Conservation (phyloP, 1,140 invertebrate genomes). For the Drosophila sturtevanti region DNA sequence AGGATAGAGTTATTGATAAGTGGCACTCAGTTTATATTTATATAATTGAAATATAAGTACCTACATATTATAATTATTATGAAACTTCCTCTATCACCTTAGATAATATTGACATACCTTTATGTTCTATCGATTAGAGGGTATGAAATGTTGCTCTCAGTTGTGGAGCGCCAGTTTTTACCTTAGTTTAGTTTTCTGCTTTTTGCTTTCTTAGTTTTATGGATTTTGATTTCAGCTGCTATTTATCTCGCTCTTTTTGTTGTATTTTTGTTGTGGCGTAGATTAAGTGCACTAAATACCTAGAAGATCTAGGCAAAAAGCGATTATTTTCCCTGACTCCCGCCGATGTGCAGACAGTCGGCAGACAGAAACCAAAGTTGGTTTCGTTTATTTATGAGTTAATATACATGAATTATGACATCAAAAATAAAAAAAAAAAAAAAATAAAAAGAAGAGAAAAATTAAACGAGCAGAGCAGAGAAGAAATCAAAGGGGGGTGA, state of each 20-base stretch:
- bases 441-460: slow-evolving; percentile 55
- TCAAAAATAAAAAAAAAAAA: slow-evolving; percentile 73
- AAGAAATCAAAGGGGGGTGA: slow-evolving; percentile 1
- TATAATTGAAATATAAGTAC: too few species aligned
- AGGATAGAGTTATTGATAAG: too few species aligned
- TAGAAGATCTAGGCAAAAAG: slow-evolving; percentile 55
- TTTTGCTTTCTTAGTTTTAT: slow-evolving; percentile 66
- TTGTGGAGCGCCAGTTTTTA: slow-evolving; percentile 55
- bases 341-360: slow-evolving; percentile 51
- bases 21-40: too few species aligned
- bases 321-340: slow-evolving; percentile 54
- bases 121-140: not conserved
- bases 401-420: slow-evolving; percentile 83
- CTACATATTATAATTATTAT: too few species aligned
- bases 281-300: slow-evolving; percentile 82
- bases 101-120: not conserved
- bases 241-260: slow-evolving; percentile 72
- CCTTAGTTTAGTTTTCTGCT: slow-evolving; percentile 6
- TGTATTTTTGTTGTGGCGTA: slow-evolving; percentile 76
- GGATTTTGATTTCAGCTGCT: slow-evolving; percentile 78
- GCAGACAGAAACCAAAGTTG: slow-evolving; percentile 63
- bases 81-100: too few species aligned
- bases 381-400: slow-evolving; percentile 82
- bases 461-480: slow-evolving; percentile 1
- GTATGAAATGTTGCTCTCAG: slow-evolving; percentile 20